Conservation (phyloP, 2,888 invertebrate genomes). For the Bruchidius siliquastri region DNA sequence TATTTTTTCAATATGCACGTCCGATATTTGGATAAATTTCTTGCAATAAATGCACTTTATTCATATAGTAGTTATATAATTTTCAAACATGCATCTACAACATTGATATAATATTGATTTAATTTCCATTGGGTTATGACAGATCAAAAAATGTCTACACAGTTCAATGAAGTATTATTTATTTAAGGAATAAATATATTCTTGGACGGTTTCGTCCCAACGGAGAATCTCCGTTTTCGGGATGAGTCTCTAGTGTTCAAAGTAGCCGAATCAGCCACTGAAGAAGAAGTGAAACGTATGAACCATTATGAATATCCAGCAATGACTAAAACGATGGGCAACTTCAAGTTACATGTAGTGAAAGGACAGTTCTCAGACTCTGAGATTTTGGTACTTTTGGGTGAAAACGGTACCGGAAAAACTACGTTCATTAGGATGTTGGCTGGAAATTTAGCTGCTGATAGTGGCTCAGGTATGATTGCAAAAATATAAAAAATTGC, state of each 20-base stretch:
- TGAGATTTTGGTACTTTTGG: conserved; percentile 94
- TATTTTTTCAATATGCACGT: not conserved
- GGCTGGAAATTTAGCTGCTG: conserved; percentile 91
- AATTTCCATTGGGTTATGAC: no score
- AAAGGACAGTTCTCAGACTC: conserved; percentile 98
- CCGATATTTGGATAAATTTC: not conserved
- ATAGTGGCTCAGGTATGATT: conserved; percentile 63
- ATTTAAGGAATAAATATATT: conserved; percentile 90
- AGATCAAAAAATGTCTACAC: no score
- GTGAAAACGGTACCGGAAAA: conserved; percentile 99
- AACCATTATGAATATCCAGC: conserved; percentile 93
- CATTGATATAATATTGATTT: no score
- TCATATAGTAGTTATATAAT: no score
- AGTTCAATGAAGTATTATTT: not conserved
- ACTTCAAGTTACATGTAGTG: conserved; percentile 73
- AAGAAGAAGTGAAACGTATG: conserved; percentile 96
- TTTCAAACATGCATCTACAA: no score
- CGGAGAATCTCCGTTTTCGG: conserved; percentile 97
- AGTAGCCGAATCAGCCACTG: conserved; percentile 95
- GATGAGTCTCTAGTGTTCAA: conserved; percentile 96
- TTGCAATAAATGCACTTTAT: not conserved
- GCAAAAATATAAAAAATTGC: no score
- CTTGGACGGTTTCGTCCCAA: conserved; percentile 98
- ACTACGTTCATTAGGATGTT: conserved; percentile 98
- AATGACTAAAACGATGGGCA: conserved; percentile 82